Evolutionary conservation across 1,140 invertebrate species (phyloP), one percentile per base, ranked within the genome.

Genomic region (Ladona fulva): DNA sequence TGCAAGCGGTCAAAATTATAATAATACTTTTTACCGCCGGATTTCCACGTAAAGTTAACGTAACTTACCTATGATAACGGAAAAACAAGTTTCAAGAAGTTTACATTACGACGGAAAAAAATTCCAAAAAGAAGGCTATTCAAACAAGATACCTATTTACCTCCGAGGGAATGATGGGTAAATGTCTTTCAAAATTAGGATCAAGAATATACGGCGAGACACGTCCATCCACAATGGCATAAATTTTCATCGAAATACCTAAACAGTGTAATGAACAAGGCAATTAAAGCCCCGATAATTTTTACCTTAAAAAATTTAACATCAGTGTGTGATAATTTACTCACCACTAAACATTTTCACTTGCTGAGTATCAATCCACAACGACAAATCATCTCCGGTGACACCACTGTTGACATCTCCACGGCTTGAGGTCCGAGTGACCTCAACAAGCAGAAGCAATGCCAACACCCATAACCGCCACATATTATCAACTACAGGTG

Each of bases 21-120:
- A 83, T 90, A 91, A 86, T 96, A 97, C 82, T 93, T 92, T 84
- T 93, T 94, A 44, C 89, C 86, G 25, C 93, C 94, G 19, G 94
- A 92, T 83, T 92, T 93, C 95, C 95, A 97, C 10, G 95, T 97
- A 82, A 97, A 96, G 85, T 97, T 97, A 3, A 97, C 94, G 82
- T 92, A 92, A 74, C 91, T 83, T 10, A 87, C 85, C 86, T 87
- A 78, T 25, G 79, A 80, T 25, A 5, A 24, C 12, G 42, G 22
- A 76, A 73, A 25, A 52, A 73, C 66, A 19, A 42, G 76, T 37
- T 29, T 76, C 6, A 25, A 25, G 29, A 1, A 42, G 1, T 6
- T 52, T 77, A 42, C n/a, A 66, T 19, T 19, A 3, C 1, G 52
- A 66, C 14, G 29, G 1, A 37, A 66, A 10, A 52, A 66, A 66